Percentiles rank a stretch among this genome's conserved stretches.
Conservation (phyloP, 2,888 invertebrate genomes). For the Heliconius charithonia region DNA sequence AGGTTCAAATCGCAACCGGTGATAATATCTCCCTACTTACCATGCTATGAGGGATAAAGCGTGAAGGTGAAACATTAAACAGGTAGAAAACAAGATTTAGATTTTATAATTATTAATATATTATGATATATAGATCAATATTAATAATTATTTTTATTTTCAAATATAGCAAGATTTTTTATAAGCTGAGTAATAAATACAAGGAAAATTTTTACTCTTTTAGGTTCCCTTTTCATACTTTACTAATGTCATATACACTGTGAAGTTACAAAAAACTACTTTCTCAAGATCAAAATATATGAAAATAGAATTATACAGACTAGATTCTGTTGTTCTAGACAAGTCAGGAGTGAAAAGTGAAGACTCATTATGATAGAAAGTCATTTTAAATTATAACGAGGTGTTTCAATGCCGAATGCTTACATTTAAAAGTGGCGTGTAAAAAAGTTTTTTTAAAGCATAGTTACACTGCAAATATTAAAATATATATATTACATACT, state of each 20-base stretch:
- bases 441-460: background rate
- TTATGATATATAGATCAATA: too few species aligned
- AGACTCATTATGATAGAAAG: conserved; percentile 18
- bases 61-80: too few species aligned
- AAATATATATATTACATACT: too few species aligned
- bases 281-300: background rate
- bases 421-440: background rate
- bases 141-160: too few species aligned
- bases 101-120: too few species aligned
- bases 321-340: conserved; percentile 2
- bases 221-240: background rate
- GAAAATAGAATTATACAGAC: conserved; percentile 1
- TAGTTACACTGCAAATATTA: background rate
- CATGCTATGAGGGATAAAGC: too few species aligned
- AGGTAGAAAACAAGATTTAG: too few species aligned
- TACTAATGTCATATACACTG: background rate
- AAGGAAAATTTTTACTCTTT: too few species aligned
- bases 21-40: too few species aligned
- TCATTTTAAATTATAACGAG: conserved; percentile 5
- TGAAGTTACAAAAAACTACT: background rate
- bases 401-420: background rate
- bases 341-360: background rate
- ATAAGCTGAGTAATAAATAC: background rate
- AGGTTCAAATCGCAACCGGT: too few species aligned
- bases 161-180: too few species aligned